Percentiles rank a stretch among this genome's conserved stretches.
Conservation (phyloP, 2,888 invertebrate genomes). For the Phasia obesa region DNA sequence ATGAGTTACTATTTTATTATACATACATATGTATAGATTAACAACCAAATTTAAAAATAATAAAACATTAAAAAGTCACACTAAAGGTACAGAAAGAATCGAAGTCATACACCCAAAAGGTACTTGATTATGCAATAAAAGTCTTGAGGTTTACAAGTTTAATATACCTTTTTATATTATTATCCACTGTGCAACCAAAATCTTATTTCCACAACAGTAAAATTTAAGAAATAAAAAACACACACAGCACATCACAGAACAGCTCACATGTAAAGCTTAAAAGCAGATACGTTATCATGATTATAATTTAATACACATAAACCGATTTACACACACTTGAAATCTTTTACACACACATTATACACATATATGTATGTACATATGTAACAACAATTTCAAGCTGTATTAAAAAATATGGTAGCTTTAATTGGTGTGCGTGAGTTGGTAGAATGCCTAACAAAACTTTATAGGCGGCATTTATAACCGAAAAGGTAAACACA, state of each 20-base stretch:
- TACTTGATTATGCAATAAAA: too few relatives aligned
- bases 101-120: too few relatives aligned
- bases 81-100: too few relatives aligned
- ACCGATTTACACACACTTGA: neutral
- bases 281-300: conserved; percentile 69
- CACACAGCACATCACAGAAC: conserved; percentile 41
- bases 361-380: neutral
- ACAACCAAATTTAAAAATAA: too few relatives aligned
- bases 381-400: neutral
- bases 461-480: conserved; percentile 55
- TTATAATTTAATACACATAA: conserved; percentile 62
- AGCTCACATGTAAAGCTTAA: conserved; percentile 65
- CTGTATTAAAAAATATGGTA: conserved; percentile 9
- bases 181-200: conserved; percentile 22
- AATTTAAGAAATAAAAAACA: conserved; percentile 9
- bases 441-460: conserved; percentile 23
- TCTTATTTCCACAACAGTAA: conserved; percentile 21
- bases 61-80: too few relatives aligned
- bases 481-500: conserved; percentile 57
- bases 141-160: too few relatives aligned
- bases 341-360: conserved; percentile 22
- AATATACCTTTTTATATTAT: neutral
- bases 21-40: too few relatives aligned
- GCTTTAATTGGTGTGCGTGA: neutral
- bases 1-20: too few relatives aligned